phyloP scores from a whole-genome alignment of 1,140 invertebrate species.

The Aphelenchoides besseyi region DNA sequence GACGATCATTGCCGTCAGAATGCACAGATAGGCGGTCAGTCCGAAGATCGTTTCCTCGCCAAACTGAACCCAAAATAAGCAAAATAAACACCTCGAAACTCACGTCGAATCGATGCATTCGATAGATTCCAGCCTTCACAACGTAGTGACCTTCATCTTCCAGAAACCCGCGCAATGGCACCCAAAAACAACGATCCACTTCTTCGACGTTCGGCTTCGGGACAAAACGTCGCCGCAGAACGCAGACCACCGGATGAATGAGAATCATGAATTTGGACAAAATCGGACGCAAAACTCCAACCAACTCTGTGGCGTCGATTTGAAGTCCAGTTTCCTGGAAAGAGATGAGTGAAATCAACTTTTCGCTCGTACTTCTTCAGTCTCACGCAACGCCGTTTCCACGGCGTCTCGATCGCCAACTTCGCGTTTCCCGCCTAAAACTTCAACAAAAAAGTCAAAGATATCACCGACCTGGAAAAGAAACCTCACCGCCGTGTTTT shows the following conservation, averaged over 20 bases:
- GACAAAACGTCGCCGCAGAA: constrained; percentile 1
- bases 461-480: too few species aligned
- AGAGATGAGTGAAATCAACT: neutral
- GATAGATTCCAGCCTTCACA: neutral
- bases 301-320: neutral
- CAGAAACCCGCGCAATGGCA: constrained; percentile 16
- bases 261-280: constrained; percentile 9
- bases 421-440: constrained; percentile 25
- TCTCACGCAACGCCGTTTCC: constrained; percentile 26
- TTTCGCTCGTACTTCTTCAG: neutral
- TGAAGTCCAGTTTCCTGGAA: constrained; percentile 26
- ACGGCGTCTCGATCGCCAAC: constrained; percentile 3
- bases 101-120: neutral
- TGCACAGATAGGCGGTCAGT: constrained; percentile 1
- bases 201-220: constrained; percentile 15
- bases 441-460: too few species aligned
- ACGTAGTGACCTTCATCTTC: neutral
- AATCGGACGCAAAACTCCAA: constrained; percentile 14
- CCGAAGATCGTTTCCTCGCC: constrained; percentile 5
- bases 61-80: constrained; percentile 8
- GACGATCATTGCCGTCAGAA: constrained; percentile 7
- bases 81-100: constrained; percentile 7
- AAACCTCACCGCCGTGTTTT: constrained; percentile 7
- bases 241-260: constrained; percentile 9
- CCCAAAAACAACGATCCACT: constrained; percentile 16